Evolutionary conservation across 2,888 invertebrate genomes (phyloP).

Genomic region (Microctonus hyperodae): DNA sequence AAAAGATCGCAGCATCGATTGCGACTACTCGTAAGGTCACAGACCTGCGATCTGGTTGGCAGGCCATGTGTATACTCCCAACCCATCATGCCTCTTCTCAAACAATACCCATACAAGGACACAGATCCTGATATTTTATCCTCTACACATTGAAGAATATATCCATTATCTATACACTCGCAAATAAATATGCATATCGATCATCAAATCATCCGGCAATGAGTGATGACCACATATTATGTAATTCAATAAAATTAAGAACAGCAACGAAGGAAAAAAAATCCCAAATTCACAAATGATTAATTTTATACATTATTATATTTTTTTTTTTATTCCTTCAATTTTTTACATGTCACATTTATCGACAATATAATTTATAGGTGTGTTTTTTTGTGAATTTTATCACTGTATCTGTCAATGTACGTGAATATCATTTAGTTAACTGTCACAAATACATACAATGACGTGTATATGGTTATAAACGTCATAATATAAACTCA

Average conservation of each 20-base stretch:
- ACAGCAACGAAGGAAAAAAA: too few relatives aligned
- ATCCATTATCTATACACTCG: too few relatives aligned
- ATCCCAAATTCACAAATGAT: background rate
- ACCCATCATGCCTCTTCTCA: slow-evolving; percentile 40
- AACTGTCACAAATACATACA: slow-evolving; percentile 43
- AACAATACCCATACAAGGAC: slow-evolving; percentile 38
- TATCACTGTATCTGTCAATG: slow-evolving; percentile 10
- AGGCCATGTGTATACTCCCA: slow-evolving; percentile 54
- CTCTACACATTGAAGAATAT: too few relatives aligned
- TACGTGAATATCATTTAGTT: slow-evolving; percentile 34
- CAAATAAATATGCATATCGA: too few relatives aligned
- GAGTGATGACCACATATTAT: background rate
- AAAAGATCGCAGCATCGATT: slow-evolving; percentile 55
- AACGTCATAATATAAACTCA: slow-evolving; percentile 45
- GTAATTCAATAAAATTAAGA: too few relatives aligned
- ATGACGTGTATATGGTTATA: too few relatives aligned
- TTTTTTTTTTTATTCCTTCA: background rate
- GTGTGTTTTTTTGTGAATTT: background rate
- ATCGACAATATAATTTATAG: background rate
- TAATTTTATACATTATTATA: background rate
- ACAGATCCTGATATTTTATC: slow-evolving; percentile 11
- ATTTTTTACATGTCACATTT: slow-evolving; percentile 2
- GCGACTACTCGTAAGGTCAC: slow-evolving; percentile 53
- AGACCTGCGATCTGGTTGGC: slow-evolving; percentile 58
- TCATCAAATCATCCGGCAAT: too few relatives aligned